Base-by-base conservation (phyloP, 2,113 vertebrate species). In the Oplegnathus fasciatus region DNA sequence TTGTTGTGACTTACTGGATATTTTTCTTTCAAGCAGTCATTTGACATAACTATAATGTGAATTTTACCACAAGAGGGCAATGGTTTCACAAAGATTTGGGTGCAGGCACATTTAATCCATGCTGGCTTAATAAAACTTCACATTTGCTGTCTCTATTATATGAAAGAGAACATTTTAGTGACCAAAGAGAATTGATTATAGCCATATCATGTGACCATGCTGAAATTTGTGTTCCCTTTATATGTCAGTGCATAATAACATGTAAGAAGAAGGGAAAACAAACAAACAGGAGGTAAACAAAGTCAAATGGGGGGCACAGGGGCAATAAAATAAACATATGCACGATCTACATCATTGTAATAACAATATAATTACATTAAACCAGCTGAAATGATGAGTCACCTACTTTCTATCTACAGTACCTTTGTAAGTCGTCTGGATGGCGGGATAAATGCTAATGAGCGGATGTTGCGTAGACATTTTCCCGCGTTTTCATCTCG, bases 401-500 rank as follows among this genome's bases (percentile, higher is more conserved):
- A 11, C 5, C 3, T 2, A 1, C 24, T 30, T 30, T 48, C 5
- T 5, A 0, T 32, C 7, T 13, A 10, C 28, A 22, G 10, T 9
- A 6, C 22, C 17, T 61, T 83, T 52, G 14, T 77, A 3, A n/a
- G 14, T 3, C 1, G 4, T 7, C 2, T 22, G 20, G 0, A 17
- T 86, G 79, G 84, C 84, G 77, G 80, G 54, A 64, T 57, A 78
- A 34, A 75, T 66, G 70, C 54, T n/a, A 80, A 88, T 24, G 9
- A 90, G 37, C 93, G 94, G 93, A 95, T 82, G 74, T 93, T 84
- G 66, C 93, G 92, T 92, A 52, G 0, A 26, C 10, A 11, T 52
- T 93, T 95, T 95, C 93, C 93, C 93, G 94, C 94, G 93, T 90
- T 95, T 94, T 94, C 58, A 0, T 67, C 55, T 46, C 1, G 7